A percentile compares a stretch with the other conserved stretches of the same genome.
These are phyloP conservation scores for Cairina moschata DNA, from an alignment of 2,113 vertebrate species.

Conservation along the genomic window DNA sequence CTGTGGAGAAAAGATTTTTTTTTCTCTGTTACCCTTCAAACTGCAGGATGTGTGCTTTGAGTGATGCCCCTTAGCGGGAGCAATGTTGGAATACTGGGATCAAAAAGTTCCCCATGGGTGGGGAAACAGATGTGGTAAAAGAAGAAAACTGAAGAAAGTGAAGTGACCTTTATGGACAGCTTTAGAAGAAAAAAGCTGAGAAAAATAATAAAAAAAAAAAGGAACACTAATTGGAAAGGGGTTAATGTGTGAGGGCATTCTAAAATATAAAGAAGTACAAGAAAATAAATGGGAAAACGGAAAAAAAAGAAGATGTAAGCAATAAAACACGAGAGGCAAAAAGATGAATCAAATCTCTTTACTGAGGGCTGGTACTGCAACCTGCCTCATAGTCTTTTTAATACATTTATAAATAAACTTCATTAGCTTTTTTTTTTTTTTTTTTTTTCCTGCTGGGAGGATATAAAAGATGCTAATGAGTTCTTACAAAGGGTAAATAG, in stretches of 20 bases:
- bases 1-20: neutral
- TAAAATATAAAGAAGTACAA: neutral
- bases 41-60: neutral
- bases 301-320: neutral
- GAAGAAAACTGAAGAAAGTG: neutral
- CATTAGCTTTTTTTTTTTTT: neutral
- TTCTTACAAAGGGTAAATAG: constrained; percentile 40
- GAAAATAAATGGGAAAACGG: neutral
- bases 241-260: neutral
- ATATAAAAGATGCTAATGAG: constrained; percentile 7
- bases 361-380: neutral
- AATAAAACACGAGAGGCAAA: neutral
- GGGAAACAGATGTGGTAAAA: neutral
- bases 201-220: neutral
- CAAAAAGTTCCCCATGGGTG: neutral
- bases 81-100: neutral
- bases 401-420: constrained; percentile 12
- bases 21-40: neutral
- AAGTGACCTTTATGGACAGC: neutral
- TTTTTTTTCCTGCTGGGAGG: neutral
- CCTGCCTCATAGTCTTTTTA: neutral
- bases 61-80: neutral
- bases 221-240: neutral
- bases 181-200: neutral
- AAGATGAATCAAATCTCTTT: neutral